phyloP scores from a whole-genome alignment of 2,113 vertebrate species.

The Tichodroma muraria region DNA sequence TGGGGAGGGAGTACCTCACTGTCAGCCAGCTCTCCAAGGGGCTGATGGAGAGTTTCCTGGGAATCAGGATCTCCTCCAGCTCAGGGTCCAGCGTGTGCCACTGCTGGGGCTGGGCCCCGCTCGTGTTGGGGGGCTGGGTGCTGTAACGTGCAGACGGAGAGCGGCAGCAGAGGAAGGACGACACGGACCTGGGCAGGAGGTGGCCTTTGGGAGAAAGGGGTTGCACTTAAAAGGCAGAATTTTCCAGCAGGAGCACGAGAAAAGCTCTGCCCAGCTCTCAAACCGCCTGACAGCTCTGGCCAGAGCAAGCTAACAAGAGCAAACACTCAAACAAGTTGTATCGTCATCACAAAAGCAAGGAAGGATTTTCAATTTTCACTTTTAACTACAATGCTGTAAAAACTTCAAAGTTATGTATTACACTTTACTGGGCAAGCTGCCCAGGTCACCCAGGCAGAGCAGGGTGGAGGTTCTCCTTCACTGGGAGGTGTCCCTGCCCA shows the following conservation, averaged over 20 bases:
- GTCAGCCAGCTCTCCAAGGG: conserved; percentile 93
- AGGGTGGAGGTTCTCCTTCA: background rate
- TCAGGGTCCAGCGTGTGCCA: conserved; percentile 75
- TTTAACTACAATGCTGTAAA: accelerated
- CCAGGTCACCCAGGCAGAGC: background rate
- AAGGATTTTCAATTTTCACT: background rate
- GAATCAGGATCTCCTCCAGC: conserved; percentile 85
- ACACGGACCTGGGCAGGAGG: background rate
- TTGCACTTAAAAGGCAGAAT: background rate
- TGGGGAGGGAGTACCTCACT: conserved; percentile 76
- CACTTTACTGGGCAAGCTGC: background rate
- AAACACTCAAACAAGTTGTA: background rate
- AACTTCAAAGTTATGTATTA: background rate
- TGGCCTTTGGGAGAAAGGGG: conserved; percentile 28
- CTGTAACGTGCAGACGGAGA: conserved; percentile 33
- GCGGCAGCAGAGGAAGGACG: background rate
- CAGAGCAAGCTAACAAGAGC: background rate
- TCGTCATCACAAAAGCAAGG: background rate
- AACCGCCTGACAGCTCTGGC: too few relatives aligned
- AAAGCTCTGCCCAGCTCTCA: background rate
- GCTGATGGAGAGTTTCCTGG: conserved; percentile 86
- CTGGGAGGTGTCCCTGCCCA: background rate
- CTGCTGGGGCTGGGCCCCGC: conserved; percentile 54
- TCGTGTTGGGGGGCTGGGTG: conserved; percentile 65
- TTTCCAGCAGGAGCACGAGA: background rate